Evolutionary conservation across 2,113 vertebrate species (phyloP), one percentile per base, ranked within the genome.

Genomic region (Fulica atra): DNA sequence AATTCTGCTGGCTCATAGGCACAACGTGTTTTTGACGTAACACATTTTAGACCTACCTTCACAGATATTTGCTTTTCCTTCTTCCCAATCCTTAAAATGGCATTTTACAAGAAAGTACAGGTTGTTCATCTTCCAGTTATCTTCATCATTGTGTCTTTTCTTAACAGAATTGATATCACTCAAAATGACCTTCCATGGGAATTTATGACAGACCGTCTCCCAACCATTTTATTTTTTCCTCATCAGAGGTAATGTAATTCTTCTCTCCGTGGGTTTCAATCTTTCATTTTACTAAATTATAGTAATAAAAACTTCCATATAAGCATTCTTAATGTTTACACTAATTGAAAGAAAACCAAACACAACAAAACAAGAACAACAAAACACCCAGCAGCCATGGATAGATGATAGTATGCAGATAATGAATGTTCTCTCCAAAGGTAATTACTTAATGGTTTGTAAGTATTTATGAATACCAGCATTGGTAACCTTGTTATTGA

Each of bases 151-250:
- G 6, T 92, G 48, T 81, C 79, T 36, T 73, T 81, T 51, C 87
- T 83, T 88, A 86, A 87, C 79, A 99, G 99, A 97, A 98, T 99
- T 40, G 99, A 99, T 79, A 98, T 98, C n/a, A 98, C 98, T 80
- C 98, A 96, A 70, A 99, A 99, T 77, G 99, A 99, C 96, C 99
- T 99, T 86, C 99, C 99, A 11, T 99, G 99, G 99, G 99, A 99
- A 97, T 99, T 99, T 88, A 99, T 99, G 99, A 99, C 99, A 64
- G 99, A 99, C 84, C 98, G 85, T n/a, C 97, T 99, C 86, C 99
- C 99, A 69, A 98, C 99, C 10, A 94, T 99, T 87, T 98, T 99
- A 73, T 98, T 99, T 96, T 99, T 99, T 72, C 99, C 99, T 86
- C 98, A 97, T 93, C 97, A 98, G 97, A 99, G 99, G 99, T 99